Conservation (phyloP, 1,140 invertebrate species). For the Philotrypesis tridentata region DNA sequence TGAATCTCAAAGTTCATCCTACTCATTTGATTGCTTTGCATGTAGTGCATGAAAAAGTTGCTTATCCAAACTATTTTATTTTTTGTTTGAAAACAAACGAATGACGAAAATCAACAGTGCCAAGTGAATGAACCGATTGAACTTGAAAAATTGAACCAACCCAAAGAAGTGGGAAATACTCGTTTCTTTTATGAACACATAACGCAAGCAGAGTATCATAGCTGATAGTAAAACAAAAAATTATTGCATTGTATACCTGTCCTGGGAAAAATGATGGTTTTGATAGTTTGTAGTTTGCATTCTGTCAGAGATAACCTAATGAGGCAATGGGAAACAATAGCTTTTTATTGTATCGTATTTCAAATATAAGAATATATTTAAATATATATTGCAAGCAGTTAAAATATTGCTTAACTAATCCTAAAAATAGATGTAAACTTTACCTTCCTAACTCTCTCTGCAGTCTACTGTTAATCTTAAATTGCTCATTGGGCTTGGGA, state of each 20-base stretch:
- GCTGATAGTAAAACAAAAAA: constrained; percentile 8
- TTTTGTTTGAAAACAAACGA: neutral
- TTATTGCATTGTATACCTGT: constrained; percentile 38
- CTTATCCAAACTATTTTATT: neutral
- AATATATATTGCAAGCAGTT: neutral
- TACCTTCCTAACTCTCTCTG: constrained; percentile 27
- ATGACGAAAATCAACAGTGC: neutral
- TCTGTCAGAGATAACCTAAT: constrained; percentile 33
- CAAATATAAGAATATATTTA: neutral
- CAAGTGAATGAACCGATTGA: constrained; percentile 31
- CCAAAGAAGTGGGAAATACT: neutral
- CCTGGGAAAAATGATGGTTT: constrained; percentile 19
- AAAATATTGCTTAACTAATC: constrained; percentile 16
- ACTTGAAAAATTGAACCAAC: neutral
- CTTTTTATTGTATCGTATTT: constrained; percentile 12
- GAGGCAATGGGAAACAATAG: constrained; percentile 27
- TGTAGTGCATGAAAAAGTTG: neutral
- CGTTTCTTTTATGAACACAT: neutral
- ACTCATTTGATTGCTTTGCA: neutral
- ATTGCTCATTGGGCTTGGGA: neutral
- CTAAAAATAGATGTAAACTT: constrained; percentile 32
- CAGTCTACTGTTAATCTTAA: constrained; percentile 10
- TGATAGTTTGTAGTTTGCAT: constrained; percentile 33
- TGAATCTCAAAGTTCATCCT: neutral
- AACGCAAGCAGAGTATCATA: neutral